A percentile compares a stretch with the other conserved stretches of the same genome.
These are phyloP conservation scores for Nomada goodeniana DNA, from an alignment of 2,888 invertebrate genomes.

Conservation along the genomic window DNA sequence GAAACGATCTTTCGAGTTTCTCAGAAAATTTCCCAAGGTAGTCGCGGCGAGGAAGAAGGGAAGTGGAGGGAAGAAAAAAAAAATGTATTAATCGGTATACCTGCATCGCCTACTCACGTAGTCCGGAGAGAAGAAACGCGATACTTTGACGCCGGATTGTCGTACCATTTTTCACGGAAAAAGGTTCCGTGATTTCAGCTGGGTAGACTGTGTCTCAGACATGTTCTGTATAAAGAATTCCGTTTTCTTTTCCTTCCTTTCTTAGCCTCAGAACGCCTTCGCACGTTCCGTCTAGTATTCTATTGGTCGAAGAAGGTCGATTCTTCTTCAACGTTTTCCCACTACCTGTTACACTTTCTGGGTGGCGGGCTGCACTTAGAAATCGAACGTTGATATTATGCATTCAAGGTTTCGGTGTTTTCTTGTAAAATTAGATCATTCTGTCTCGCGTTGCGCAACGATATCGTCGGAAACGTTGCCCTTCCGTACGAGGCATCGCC, in stretches of 20 bases:
- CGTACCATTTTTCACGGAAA: constrained; percentile 41
- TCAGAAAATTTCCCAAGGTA: constrained; percentile 41
- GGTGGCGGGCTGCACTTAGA: neutral
- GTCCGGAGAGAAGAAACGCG: constrained; percentile 49
- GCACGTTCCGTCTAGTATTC: neutral
- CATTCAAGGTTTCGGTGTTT: constrained; percentile 36
- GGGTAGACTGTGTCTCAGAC: constrained; percentile 16
- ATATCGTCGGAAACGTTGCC: constrained; percentile 34
- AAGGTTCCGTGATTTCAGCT: constrained; percentile 53
- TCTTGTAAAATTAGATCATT: constrained; percentile 34
- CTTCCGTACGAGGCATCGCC: constrained; percentile 24
- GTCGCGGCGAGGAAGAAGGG: neutral
- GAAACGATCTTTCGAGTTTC: constrained; percentile 24
- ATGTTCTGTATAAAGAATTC: constrained; percentile 28
- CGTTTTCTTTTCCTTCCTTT: neutral
- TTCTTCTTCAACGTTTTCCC: neutral
- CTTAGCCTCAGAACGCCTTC: neutral
- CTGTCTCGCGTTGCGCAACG: constrained; percentile 51
- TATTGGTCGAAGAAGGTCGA: neutral
- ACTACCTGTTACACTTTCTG: neutral
- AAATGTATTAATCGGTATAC: constrained; percentile 61
- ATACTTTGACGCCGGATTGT: constrained; percentile 61
- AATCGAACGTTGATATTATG: neutral
- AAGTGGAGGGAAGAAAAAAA: neutral
- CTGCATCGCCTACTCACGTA: constrained; percentile 61